Evolutionary conservation across 2,113 vertebrate species (phyloP), one percentile per base, ranked within the genome.

Genomic region (Typhlomys cinereus): DNA sequence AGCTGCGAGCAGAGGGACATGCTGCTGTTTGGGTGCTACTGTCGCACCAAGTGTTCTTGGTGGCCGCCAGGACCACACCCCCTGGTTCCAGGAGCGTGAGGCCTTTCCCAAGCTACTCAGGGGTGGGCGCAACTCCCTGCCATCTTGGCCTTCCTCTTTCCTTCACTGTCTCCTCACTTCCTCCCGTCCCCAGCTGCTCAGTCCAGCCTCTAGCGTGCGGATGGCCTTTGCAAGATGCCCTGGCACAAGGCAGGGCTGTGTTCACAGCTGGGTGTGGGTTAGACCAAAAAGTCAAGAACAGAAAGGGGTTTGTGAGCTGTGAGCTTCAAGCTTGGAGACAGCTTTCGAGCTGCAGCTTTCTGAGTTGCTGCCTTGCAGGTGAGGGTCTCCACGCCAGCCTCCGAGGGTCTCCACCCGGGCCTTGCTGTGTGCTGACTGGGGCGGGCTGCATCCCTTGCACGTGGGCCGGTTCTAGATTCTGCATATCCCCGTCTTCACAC

Each of bases 31-130:
- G 48, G 8, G 0, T 13, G 34, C 39, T 54, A 18, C 14, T 41
- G 34, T 57, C 31, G 41, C 48, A 20, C 2, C 1, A 20, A n/a
- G 54, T 4, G 2, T 70, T 1, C 46, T 69, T 27, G 31, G 3
- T 21, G 20, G 18, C n/a, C n/a, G 10, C 44, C 86, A 54, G 0
- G 5, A 1, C n/a, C n/a, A n/a, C n/a, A n/a, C n/a, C n/a, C n/a
- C 18, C n/a, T 66, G 54, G 31, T 11, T 6, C 64, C 21, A 1
- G n/a, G n/a, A n/a, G n/a, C n/a, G n/a, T n/a, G n/a, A n/a, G n/a
- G n/a, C n/a, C n/a, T n/a, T n/a, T n/a, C n/a, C n/a, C n/a, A n/a
- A n/a, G n/a, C n/a, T n/a, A n/a, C n/a, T n/a, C n/a, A n/a, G n/a
- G n/a, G n/a, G n/a, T n/a, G n/a, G n/a, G n/a, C n/a, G n/a, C n/a